Base-by-base conservation (phyloP, 1,140 invertebrate species). In the Drosophila lowei region DNA sequence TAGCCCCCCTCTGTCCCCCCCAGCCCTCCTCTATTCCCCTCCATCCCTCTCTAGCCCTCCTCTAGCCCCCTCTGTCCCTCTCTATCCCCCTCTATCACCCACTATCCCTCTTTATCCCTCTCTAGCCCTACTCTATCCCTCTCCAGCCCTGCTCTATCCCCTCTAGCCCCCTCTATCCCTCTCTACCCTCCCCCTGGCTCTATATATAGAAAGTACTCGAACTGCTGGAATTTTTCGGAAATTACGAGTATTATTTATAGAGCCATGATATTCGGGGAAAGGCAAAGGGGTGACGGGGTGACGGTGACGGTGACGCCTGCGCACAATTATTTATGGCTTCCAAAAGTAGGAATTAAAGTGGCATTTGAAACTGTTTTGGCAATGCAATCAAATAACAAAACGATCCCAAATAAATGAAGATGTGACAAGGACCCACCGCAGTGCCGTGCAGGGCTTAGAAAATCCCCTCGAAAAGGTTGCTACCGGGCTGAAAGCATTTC, bases 401-500 rank as follows among this genome's bases (percentile, higher is more conserved):
- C 43, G 9, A 42, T 2, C 7, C n/a, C 5, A 23, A 64, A 44
- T 9, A 42, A 16, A 8, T 18, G 30, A 50, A 42, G 15, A 25
- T 38, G 13, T 34, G 6, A 52, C 5, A 25, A 63, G 13, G 50
- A 59, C 44, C 25, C 42, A 66, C 50, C 46, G 23, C 54, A 57
- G 54, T 18, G 18, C 18, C 2, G 18, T 1, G 18, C 1, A 58
- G 56, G 46, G 38, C 34, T 25, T 57, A 41, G 46, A 75, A 57
- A 46, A 65, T 67, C 66, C 34, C 44, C 44, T 50, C 53, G 65
- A 72, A 66, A 66, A 74, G 70, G 74, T 72, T 70, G 58, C 16
- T 81, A 74, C 72, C 77, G 72, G 65, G 83, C 77, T 71, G 61
- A 85, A 68, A 64, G 83, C 78, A 80, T 70, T 81, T 78, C 62